phyloP scores from a whole-genome alignment of 2,888 invertebrate genomes.

The Cheilosia vernalis region DNA sequence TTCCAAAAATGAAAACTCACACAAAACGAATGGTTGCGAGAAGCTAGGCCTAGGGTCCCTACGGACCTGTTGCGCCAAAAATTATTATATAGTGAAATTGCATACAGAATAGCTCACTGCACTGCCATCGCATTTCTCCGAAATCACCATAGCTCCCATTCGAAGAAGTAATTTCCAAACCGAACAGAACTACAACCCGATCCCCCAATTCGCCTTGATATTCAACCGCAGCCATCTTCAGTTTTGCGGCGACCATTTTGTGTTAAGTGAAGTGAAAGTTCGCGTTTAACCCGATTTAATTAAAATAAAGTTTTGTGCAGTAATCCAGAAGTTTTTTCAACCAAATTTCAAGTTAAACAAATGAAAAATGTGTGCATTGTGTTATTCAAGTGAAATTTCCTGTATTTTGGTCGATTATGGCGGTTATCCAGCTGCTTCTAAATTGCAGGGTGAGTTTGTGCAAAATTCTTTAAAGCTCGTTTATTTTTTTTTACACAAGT shows the following conservation, averaged over 20 bases:
- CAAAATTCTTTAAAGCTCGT: not conserved
- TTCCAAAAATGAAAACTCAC: no score
- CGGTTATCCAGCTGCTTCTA: not conserved
- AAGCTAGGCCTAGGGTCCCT: no score
- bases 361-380: not conserved
- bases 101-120: no score
- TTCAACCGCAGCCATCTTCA: not conserved
- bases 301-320: not conserved
- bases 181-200: slow-evolving; percentile 3
- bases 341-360: not conserved
- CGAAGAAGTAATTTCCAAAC: not conserved
- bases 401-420: not conserved
- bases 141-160: not conserved
- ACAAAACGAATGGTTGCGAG: no score
- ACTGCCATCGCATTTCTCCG: no score
- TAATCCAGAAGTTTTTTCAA: not conserved
- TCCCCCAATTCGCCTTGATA: not conserved
- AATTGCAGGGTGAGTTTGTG: not conserved
- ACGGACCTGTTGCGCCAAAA: no score
- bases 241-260: slow-evolving; percentile 8
- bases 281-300: not conserved
- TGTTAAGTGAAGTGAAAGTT: not conserved
- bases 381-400: slow-evolving; percentile 2
- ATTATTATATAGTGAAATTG: no score
- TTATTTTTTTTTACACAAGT: no score